Percentiles rank a stretch among this genome's conserved stretches.
These are phyloP conservation scores for Megaceryle maxima DNA, from an alignment of 2,113 vertebrate species.

Conservation along the genomic window DNA sequence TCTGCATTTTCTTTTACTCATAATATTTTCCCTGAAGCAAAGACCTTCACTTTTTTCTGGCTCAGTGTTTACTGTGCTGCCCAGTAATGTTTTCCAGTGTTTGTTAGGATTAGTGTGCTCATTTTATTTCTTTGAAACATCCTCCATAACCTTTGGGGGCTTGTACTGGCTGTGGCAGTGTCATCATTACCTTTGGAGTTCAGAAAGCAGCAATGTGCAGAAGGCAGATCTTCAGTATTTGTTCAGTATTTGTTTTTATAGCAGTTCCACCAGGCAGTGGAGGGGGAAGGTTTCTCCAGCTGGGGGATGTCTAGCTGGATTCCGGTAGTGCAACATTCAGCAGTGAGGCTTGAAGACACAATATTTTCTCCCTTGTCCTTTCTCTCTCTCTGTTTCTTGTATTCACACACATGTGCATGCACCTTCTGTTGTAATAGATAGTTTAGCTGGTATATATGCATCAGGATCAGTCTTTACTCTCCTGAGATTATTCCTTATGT, in stretches of 20 bases:
- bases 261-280: neutral
- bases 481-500: neutral
- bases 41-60: neutral
- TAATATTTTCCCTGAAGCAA: constrained; percentile 7
- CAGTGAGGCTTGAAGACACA: neutral
- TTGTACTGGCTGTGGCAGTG: neutral
- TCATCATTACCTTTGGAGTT: neutral
- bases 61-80: neutral
- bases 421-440: neutral
- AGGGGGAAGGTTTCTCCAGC: neutral
- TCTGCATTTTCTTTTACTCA: neutral
- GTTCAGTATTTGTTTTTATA: neutral
- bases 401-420: fast-evolving
- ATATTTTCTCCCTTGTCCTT: neutral
- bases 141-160: neutral
- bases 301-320: neutral
- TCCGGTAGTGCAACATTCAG: neutral
- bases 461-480: neutral
- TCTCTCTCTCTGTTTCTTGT: neutral
- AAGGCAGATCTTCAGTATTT: neutral
- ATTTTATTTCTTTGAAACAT: neutral
- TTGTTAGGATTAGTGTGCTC: neutral
- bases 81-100: neutral
- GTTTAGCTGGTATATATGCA: neutral
- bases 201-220: neutral